Evolutionary conservation across 1,140 invertebrate genomes (phyloP).

Genomic region (Drosophila triauraria): DNA sequence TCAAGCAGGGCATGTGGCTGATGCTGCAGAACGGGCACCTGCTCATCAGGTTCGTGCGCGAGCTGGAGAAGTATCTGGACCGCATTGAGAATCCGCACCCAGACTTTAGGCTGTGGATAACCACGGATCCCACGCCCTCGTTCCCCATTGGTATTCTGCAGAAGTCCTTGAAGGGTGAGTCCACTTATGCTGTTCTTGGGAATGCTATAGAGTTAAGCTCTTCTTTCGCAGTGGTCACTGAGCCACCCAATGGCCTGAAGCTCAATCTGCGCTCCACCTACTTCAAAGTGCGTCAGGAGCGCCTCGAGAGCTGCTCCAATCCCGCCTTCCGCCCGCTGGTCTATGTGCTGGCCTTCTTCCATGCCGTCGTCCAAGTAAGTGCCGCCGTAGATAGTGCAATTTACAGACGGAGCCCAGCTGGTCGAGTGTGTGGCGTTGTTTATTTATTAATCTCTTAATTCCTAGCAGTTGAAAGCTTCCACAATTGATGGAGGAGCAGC

Average conservation of each 20-base stretch:
- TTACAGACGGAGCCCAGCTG: slow-evolving; percentile 57
- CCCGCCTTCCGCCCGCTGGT: slow-evolving; percentile 91
- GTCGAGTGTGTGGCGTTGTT: slow-evolving; percentile 49
- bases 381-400: slow-evolving; percentile 47
- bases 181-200: background rate
- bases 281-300: slow-evolving; percentile 91
- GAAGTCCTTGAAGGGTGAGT: slow-evolving; percentile 91
- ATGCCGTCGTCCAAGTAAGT: slow-evolving; percentile 93
- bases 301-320: slow-evolving; percentile 90
- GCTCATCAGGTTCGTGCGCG: slow-evolving; percentile 91
- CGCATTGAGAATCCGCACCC: slow-evolving; percentile 92
- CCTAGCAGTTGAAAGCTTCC: slow-evolving; percentile 67
- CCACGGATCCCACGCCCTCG: slow-evolving; percentile 92
- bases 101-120: slow-evolving; percentile 96
- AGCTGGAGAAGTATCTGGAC: slow-evolving; percentile 93
- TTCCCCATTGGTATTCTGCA: slow-evolving; percentile 96
- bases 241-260: slow-evolving; percentile 95
- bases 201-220: slow-evolving; percentile 7
- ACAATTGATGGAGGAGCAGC: slow-evolving; percentile 65
- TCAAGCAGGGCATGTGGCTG: slow-evolving; percentile 93
- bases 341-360: slow-evolving; percentile 95
- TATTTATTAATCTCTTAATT: slow-evolving; percentile 81
- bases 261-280: slow-evolving; percentile 95
- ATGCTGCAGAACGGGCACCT: slow-evolving; percentile 97
- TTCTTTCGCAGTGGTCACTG: slow-evolving; percentile 90